Evolutionary conservation across 2,797 vertebrate species (phyloP), one percentile per base, ranked within the genome.

Genomic region (Brotula barbata): DNA sequence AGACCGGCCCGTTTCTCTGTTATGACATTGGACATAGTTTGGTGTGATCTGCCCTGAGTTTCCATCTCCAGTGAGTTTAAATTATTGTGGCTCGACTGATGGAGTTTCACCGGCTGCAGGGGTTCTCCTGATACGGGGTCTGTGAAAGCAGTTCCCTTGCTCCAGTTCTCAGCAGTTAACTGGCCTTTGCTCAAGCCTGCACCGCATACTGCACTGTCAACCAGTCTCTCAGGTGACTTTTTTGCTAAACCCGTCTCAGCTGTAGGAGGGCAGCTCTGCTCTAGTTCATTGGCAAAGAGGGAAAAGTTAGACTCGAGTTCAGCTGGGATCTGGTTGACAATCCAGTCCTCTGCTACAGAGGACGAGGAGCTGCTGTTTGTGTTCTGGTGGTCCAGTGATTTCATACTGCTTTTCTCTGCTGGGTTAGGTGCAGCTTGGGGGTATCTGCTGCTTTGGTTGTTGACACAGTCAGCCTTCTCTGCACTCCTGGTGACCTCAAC

Each of bases 101-200:
- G 90, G 57, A 98, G 77, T 52, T 73, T 86, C 63, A 99, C 89
- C 9, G 96, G 95, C 73, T 92, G 91, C 51, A 98, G 77, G 2
- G 85, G 89, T 36, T 89, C 87, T 78, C 92, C 87, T 13, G 85
- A 67, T 1, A 34, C 19, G 0, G 73, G 73, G 78, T 92, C 88
- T 14, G 68, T 91, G 62, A 95, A 78, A 22, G 87, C 88, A 7
- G 72, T 90, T 33, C 97, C 96, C 69, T 81, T 89, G 75, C 96
- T 96, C 96, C 97, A 99, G 1, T 80, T 87, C 71, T 94, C 92
- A 22, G 90, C 91, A 65, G 85, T 90, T 42, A 93, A 64, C 75
- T 86, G 87, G 2, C 72, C 65, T 54, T 70, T 58, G 48, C 49
- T 64, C 0, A 12, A 28, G 45, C 69, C 74, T 40, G 40, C 17